Base-by-base conservation (phyloP, 2,888 invertebrate species). In the Lumbricus terrestris region DNA sequence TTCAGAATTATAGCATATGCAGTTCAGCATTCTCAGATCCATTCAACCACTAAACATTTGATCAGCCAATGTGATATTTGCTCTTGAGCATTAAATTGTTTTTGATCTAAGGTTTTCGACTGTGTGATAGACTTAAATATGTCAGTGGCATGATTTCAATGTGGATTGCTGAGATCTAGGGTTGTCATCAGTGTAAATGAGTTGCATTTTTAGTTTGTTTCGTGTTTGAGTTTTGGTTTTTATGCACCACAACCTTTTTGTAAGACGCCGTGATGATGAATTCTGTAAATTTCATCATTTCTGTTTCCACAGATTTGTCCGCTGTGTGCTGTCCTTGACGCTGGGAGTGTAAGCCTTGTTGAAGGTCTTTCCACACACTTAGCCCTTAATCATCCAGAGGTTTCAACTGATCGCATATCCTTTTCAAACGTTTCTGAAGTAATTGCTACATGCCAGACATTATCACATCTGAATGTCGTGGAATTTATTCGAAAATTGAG, bases 281-380 rank as follows among this genome's bases (percentile, higher is more conserved):
- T 69, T 6, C 3, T 11, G 35, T 85, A 85, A 11, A 4, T 1
- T 85, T 34, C 35, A 15, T 85, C 85, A 23, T 85, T 23, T 85
- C 35, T 35, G 85, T 35, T 85, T 37, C 0, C 35, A 20, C 34
- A 85, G 85, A 85, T 85, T 85, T 85, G 85, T 85, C 85, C 85
- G 5, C n/a, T 85, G 35, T 85, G 85, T 85, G 37, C 85, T 85
- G 85, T 35, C 23, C 85, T 85, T 85, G 85, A 85, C 20, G 85
- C 35, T 34, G 35, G 85, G 3, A 85, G 35, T 18, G 37, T 85
- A 34, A 85, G 34, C 85, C 85, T 85, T 35, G 35, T 85, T 85
- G 85, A 85, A 35, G 85, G 85, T 34, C 37, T 85, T 35, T 85
- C 85, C 85, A 85, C 85, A 85, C 85, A 85, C 85, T 35, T 85